Conservation (phyloP, 2,797 vertebrate genomes). For the Eulemur rubriventer region DNA sequence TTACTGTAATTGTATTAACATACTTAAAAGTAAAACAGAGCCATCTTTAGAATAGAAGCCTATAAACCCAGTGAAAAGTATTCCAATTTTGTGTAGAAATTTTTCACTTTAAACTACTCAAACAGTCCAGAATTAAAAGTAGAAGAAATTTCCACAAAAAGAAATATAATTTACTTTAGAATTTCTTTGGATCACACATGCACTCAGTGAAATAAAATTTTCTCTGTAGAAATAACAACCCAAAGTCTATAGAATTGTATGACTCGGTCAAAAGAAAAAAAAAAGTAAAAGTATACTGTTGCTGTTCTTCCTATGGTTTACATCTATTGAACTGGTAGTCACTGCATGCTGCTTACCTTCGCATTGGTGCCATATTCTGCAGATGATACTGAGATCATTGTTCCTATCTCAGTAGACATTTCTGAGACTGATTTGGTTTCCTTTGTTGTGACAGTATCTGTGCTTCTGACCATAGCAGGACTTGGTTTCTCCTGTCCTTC, state of each 20-base stretch:
- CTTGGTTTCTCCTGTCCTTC: slow-evolving; percentile 93
- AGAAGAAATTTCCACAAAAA: not conserved
- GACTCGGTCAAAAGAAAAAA: not conserved
- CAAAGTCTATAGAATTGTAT: not conserved
- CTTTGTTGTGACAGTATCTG: slow-evolving; percentile 91
- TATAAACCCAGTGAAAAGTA: not conserved
- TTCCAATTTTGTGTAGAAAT: not conserved
- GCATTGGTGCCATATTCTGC: slow-evolving; percentile 93
- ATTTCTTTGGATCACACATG: not conserved
- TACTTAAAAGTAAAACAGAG: not conserved
- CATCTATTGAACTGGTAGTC: not conserved
- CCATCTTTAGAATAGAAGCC: not conserved
- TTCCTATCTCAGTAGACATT: slow-evolving; percentile 94
- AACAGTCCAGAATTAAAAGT: not conserved
- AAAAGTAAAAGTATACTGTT: accelerated
- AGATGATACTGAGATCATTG: slow-evolving; percentile 96
- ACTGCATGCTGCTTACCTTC: slow-evolving; percentile 88
- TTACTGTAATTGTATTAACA: not conserved
- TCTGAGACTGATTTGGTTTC: slow-evolving; percentile 91
- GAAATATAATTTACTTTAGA: not conserved
- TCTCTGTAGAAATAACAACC: not conserved
- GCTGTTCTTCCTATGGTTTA: not conserved
- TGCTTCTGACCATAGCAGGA: slow-evolving; percentile 87
- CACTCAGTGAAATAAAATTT: not conserved
- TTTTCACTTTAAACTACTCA: slow-evolving; percentile 24